Evolutionary conservation across 2,888 invertebrate genomes (phyloP).

Genomic region (Mesorhabditis belari): DNA sequence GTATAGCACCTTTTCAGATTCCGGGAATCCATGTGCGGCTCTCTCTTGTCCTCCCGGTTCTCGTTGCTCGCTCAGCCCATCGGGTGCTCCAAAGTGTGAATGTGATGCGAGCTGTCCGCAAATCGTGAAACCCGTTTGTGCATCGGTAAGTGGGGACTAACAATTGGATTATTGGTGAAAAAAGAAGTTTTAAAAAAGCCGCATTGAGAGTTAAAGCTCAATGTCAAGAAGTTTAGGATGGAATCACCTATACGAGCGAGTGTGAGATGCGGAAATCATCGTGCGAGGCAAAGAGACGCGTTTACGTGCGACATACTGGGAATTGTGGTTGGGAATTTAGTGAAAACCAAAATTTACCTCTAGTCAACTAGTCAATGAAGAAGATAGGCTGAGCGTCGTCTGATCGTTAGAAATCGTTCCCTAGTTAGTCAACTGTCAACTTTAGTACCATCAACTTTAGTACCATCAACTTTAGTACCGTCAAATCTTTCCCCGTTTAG

Average conservation of each 20-base stretch:
- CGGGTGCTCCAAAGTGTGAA: conserved; percentile 21
- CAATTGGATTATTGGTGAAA: background rate
- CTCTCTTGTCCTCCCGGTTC: conserved; percentile 71
- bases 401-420: no score
- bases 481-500: conserved; percentile 14
- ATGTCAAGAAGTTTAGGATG: conserved; percentile 60
- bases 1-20: no score
- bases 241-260: conserved; percentile 75
- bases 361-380: no score
- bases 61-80: conserved; percentile 62
- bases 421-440: no score
- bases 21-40: conserved; percentile 44
- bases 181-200: background rate
- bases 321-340: conserved; percentile 56
- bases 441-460: no score
- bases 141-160: conserved; percentile 12
- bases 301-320: conserved; percentile 57
- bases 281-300: conserved; percentile 54
- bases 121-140: conserved; percentile 39
- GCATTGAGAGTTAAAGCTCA: background rate
- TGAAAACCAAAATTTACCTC: background rate
- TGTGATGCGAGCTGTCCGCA: conserved; percentile 30
- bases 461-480: background rate
- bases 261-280: conserved; percentile 68
- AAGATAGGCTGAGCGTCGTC: no score